Evolutionary conservation across 2,888 invertebrate species (phyloP).

Genomic region (Hydrotaea diabolus): DNA sequence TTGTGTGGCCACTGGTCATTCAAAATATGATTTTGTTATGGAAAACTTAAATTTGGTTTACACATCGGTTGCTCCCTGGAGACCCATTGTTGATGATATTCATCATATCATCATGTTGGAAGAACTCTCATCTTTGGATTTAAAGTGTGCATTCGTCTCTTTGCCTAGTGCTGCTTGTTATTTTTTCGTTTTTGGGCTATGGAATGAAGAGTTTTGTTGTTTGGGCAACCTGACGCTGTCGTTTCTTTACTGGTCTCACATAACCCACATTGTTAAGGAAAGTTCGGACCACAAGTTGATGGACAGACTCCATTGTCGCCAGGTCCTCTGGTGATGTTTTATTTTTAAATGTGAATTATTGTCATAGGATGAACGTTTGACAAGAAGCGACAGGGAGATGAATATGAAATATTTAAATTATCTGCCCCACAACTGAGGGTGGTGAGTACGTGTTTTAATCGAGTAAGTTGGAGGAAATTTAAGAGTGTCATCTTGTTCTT

Average conservation of each 20-base stretch:
- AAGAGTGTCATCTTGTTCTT: not conserved
- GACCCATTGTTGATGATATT: conserved; percentile 31
- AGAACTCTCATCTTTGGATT: conserved; percentile 19
- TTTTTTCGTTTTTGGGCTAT: not conserved
- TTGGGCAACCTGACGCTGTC: not conserved
- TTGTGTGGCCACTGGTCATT: not conserved
- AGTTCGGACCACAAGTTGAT: not conserved
- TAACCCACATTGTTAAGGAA: not conserved
- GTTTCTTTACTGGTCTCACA: not conserved
- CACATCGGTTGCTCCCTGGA: conserved; percentile 29
- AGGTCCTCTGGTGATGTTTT: not conserved
- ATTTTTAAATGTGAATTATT: conserved; percentile 5
- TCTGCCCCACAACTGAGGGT: not conserved
- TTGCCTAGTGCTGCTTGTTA: not conserved
- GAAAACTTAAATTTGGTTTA: conserved; percentile 33
- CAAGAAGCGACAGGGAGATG: not conserved
- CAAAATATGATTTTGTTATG: conserved; percentile 14
- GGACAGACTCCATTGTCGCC: not conserved
- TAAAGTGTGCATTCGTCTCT: not conserved
- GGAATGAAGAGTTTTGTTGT: not conserved
- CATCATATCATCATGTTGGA: conserved; percentile 20
- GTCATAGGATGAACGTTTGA: not conserved
- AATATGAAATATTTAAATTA: conserved; percentile 6
- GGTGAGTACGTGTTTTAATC: not conserved
- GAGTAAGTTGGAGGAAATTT: not conserved